Evolutionary conservation across 2,113 vertebrate species (phyloP).

Genomic region (Otocyon megalotis): DNA sequence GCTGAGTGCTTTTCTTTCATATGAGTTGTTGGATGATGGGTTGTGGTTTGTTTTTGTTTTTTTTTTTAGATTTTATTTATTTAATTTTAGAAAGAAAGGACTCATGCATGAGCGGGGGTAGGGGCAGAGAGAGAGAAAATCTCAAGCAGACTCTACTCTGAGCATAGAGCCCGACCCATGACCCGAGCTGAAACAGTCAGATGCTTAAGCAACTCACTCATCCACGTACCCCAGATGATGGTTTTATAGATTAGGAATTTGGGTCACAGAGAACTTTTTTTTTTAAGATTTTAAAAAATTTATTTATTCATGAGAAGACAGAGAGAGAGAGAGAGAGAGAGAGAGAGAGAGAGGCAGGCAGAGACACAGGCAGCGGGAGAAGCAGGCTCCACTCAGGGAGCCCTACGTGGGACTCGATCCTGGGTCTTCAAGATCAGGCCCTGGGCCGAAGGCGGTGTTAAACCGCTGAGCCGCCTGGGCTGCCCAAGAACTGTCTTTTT

Average conservation of each 20-base stretch:
- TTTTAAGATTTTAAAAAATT: too few species aligned
- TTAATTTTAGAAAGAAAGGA: neutral
- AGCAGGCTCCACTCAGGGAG: too few species aligned
- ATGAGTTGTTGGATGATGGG: neutral
- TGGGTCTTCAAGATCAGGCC: too few species aligned
- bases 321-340: too few species aligned
- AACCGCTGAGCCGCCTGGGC: too few species aligned
- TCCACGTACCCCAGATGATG: neutral
- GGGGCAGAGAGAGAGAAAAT: neutral
- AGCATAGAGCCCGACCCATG: neutral
- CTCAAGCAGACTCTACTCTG: neutral
- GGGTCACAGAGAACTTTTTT: neutral
- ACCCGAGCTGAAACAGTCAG: neutral
- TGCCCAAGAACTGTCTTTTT: neutral
- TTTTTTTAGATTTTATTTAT: neutral
- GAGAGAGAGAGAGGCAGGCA: too few species aligned
- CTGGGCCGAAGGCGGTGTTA: too few species aligned
- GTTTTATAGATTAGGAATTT: neutral
- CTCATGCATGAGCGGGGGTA: neutral
- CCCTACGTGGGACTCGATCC: too few species aligned
- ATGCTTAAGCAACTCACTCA: neutral
- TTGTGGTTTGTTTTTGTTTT: neutral
- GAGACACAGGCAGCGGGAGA: too few species aligned
- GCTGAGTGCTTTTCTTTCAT: neutral
- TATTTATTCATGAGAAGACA: too few species aligned